Evolutionary conservation across 2,797 vertebrate genomes (phyloP).

Genomic region (Synanceia verrucosa): DNA sequence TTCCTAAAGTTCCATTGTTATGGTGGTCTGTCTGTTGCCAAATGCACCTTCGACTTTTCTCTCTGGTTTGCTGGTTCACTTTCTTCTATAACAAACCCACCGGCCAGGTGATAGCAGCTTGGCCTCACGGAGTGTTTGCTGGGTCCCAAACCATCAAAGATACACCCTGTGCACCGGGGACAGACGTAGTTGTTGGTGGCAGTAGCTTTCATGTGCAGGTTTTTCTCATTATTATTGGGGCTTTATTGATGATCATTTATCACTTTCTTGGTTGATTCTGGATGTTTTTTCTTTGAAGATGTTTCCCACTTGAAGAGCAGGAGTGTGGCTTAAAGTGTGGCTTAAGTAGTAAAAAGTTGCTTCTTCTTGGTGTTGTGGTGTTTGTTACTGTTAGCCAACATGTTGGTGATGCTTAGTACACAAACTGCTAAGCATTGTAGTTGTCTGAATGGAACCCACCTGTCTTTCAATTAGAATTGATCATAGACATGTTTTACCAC

Average conservation of each 20-base stretch:
- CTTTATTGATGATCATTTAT: slow-evolving; percentile 4
- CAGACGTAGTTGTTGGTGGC: slow-evolving; percentile 31
- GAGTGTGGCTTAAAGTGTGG: slow-evolving; percentile 41
- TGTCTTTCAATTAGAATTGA: slow-evolving; percentile 1
- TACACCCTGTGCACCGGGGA: not conserved
- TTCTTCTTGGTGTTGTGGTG: slow-evolving; percentile 36
- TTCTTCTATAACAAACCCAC: slow-evolving; percentile 48
- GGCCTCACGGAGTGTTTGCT: not conserved
- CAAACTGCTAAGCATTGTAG: slow-evolving; percentile 33
- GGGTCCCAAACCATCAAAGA: slow-evolving; percentile 3
- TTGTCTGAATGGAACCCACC: slow-evolving; percentile 49
- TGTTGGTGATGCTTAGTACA: slow-evolving; percentile 41
- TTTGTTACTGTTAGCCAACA: slow-evolving; percentile 26
- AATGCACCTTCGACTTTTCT: slow-evolving; percentile 64
- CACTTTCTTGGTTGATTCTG: not conserved
- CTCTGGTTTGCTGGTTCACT: slow-evolving; percentile 61
- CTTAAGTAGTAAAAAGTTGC: slow-evolving; percentile 15
- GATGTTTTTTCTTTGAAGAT: not conserved
- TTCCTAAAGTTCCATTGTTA: slow-evolving; percentile 53
- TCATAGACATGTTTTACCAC: not conserved
- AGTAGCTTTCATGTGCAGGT: slow-evolving; percentile 3
- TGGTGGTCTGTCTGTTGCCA: slow-evolving; percentile 69
- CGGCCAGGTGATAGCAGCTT: not conserved
- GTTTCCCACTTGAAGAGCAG: not conserved
- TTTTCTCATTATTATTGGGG: not conserved